Conservation (phyloP, 2,113 vertebrate genomes). For the Nothoprocta pentlandii region DNA sequence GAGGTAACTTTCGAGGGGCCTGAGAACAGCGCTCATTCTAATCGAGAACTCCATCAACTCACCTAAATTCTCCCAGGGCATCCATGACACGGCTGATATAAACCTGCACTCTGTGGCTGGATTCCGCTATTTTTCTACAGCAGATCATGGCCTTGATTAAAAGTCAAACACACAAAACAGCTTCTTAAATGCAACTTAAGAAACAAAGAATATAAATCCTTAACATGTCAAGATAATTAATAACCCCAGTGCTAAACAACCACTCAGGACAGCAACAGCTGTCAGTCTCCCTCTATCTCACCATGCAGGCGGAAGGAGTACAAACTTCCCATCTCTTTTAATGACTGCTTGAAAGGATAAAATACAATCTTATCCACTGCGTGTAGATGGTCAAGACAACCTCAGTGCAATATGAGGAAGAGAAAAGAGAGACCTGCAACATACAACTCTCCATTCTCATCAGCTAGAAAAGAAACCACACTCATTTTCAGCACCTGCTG, state of each 20-base stretch:
- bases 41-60: constrained; percentile 56
- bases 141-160: constrained; percentile 86
- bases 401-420: neutral
- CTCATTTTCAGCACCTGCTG: neutral
- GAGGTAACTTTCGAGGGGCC: neutral
- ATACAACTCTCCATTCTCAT: neutral
- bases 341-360: neutral
- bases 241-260: neutral
- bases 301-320: neutral
- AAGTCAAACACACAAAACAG: constrained; percentile 65
- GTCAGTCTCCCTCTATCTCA: constrained; percentile 17
- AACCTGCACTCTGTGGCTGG: constrained; percentile 87
- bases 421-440: neutral
- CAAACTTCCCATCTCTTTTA: neutral
- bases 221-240: constrained; percentile 29
- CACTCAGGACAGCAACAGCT: neutral
- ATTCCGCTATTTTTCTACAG: constrained; percentile 89
- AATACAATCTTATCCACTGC: neutral
- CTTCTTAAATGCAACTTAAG: neutral
- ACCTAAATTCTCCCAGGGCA: constrained; percentile 90
- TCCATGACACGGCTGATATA: constrained; percentile 89
- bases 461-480: neutral
- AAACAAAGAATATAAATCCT: too few relatives aligned
- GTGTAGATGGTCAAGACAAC: neutral
- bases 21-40: constrained; percentile 15